Evolutionary conservation across 2,797 vertebrate species (phyloP).

Genomic region (Aeoliscus strigatus): DNA sequence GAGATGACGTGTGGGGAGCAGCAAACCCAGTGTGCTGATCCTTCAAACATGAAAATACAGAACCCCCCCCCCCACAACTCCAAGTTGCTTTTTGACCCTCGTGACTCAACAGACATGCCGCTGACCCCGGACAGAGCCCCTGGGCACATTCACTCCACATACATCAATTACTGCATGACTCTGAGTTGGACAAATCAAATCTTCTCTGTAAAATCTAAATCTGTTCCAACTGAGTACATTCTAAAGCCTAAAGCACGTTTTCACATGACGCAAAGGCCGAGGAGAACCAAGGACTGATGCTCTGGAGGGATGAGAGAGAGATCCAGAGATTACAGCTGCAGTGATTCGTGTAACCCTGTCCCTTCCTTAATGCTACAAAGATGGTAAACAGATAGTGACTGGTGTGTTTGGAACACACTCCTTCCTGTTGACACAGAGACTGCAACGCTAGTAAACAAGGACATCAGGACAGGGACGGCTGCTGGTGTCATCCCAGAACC

Average conservation of each 20-base stretch:
- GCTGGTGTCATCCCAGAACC: constrained; percentile 5
- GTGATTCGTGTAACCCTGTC: background rate
- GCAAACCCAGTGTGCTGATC: constrained; percentile 4
- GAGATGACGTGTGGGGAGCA: constrained; percentile 27
- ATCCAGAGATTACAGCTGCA: constrained; percentile 20
- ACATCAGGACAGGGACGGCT: constrained; percentile 21
- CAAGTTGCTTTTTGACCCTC: background rate
- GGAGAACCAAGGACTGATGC: background rate
- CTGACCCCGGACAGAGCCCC: constrained; percentile 11
- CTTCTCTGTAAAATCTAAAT: constrained; percentile 8
- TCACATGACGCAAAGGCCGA: constrained; percentile 1
- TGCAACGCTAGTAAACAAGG: constrained; percentile 1
- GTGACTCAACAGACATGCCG: constrained; percentile 12
- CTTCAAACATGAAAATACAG: too few species aligned
- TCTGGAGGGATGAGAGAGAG: background rate
- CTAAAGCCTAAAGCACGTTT: background rate
- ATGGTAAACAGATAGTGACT: constrained; percentile 20
- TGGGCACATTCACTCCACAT: constrained; percentile 3
- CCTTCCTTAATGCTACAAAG: constrained; percentile 18
- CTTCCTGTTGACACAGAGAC: constrained; percentile 46
- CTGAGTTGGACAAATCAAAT: constrained; percentile 18
- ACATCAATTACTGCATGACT: constrained; percentile 24
- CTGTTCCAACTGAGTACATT: constrained; percentile 8
- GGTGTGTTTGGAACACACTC: constrained; percentile 51
- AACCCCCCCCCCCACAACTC: background rate